Evolutionary conservation across 2,888 invertebrate genomes (phyloP), one percentile per base, ranked within the genome.

Genomic region (Clunio marinus): DNA sequence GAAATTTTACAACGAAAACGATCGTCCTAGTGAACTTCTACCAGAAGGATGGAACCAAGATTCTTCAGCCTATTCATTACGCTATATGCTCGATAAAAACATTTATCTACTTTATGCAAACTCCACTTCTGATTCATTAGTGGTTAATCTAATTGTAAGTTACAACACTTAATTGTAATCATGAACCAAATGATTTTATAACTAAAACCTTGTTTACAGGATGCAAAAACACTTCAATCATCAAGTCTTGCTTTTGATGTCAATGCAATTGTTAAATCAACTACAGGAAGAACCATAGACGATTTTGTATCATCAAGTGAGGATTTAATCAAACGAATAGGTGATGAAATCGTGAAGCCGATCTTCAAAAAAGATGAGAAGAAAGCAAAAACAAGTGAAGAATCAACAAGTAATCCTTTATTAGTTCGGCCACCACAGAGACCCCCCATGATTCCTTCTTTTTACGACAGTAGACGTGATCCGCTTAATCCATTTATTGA

Each of bases 31-130:
- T 69, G 93, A 93, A 77, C 75, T 88, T 46, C 77, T 93, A 15
- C 92, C 93, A 1, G 81, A 83, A 37, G 51, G 84, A 46, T 93
- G 93, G 93, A 92, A 87, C 76, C 80, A 81, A 57, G 80, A 80
- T 55, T 83, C 84, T n/a, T 83, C 84, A 71, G 75, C 75, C 24
- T 91, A 89, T 75, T 82, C 87, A 0, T 76, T 93, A 24, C 83
- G 89, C 72, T 93, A 93, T 77, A 76, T 86, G n/a, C 81, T 83
- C 68, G 82, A 87, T 63, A 83, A 83, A 2, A 83, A 85, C 73
- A 77, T 90, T 15, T 90, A 84, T 73, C 83, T 89, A 72, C 77
- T 91, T 15, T 82, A 83, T 73, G 86, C 83, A 15, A 77, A 84
- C 85, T 25, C 20, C 13, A 8, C 25, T 35, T 20, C 55, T 25